These are phyloP conservation scores for Chrysolina haemoptera DNA, from an alignment of 2,888 invertebrate genomes.

Conservation along the genomic window DNA sequence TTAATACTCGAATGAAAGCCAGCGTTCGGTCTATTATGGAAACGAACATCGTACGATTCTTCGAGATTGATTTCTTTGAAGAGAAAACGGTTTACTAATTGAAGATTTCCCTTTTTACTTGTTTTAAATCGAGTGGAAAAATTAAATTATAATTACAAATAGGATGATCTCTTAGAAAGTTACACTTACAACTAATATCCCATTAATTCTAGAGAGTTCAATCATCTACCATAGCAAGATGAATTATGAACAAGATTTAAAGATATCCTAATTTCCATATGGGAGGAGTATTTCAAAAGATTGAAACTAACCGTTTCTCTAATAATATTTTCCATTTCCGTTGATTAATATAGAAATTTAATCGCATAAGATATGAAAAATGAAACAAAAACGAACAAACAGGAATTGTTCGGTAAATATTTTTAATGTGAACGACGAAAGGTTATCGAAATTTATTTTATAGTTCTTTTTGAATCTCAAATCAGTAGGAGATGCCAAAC, in stretches of 20 bases:
- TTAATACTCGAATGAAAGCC: neutral
- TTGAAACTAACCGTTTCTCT: neutral
- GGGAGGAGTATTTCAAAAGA: neutral
- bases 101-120: conserved; percentile 31
- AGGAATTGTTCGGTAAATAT: neutral
- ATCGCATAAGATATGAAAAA: neutral
- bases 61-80: conserved; percentile 33
- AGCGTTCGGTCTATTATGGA: conserved; percentile 9
- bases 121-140: conserved; percentile 29
- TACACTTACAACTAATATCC: conserved; percentile 5
- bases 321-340: neutral
- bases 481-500: neutral
- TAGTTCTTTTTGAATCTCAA: neutral
- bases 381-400: neutral
- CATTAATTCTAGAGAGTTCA: conserved; percentile 12
- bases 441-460: neutral
- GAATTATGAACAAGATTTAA: neutral
- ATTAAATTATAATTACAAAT: conserved; percentile 23
- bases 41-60: conserved; percentile 7
- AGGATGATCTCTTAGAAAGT: conserved; percentile 27
- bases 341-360: neutral
- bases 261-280: neutral
- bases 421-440: neutral
- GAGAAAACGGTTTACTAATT: conserved; percentile 44
- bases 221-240: neutral